A percentile compares a stretch with the other conserved stretches of the same genome.
Evolutionary conservation across 2,888 invertebrate genomes (phyloP).

Genomic region (Rhagonycha lutea): DNA sequence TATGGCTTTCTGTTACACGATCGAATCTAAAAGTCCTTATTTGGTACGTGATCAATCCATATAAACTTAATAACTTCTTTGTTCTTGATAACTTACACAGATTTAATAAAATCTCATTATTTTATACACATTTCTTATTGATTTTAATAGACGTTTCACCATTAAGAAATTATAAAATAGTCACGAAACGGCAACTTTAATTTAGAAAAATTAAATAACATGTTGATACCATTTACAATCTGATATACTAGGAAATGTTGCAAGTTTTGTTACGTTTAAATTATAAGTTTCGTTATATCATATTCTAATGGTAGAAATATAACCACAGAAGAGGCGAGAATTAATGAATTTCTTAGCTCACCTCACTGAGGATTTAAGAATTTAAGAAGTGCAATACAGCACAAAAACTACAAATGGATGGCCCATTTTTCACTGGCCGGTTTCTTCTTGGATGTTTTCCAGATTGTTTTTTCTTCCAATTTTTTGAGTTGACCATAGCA

Average conservation of each 20-base stretch:
- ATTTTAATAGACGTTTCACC: neutral
- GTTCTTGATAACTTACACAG: neutral
- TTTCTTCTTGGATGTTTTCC: no score
- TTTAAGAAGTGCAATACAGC: no score
- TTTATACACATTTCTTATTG: neutral
- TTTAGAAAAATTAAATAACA: neutral
- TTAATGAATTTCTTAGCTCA: no score
- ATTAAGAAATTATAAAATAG: neutral
- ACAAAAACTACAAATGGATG: no score
- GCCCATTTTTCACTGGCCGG: no score
- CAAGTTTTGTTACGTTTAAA: neutral
- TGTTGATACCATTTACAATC: neutral
- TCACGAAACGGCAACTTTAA: neutral
- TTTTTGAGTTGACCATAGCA: no score
- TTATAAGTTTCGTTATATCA: neutral
- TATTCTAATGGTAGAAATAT: neutral
- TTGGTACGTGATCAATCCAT: neutral
- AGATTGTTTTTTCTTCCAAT: no score
- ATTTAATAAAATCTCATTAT: neutral
- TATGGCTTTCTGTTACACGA: neutral
- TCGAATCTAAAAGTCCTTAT: neutral
- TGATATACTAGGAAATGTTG: neutral
- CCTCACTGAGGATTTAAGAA: no score
- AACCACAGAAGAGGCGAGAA: no score
- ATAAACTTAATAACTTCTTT: slow-evolving; percentile 5